Conservation (phyloP, 2,888 invertebrate genomes). For the Protonemura montana region DNA sequence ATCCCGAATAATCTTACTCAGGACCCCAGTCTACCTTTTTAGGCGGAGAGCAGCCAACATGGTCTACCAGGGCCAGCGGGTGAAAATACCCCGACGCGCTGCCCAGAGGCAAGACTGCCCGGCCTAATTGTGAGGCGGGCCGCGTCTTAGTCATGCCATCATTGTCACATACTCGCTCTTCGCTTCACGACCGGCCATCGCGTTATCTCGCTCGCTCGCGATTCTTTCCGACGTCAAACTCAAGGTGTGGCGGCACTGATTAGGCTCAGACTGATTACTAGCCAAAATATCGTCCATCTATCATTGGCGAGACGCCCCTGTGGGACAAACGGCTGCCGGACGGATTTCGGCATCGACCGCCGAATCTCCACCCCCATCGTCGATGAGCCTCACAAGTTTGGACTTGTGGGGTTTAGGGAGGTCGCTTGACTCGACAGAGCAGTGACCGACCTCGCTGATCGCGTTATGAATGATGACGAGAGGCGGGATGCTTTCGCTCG, state of each 20-base stretch:
- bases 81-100: conserved; percentile 31
- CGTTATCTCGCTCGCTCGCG: conserved; percentile 8
- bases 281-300: conserved; percentile 23
- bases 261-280: conserved; percentile 17
- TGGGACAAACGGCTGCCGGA: too few relatives aligned
- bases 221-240: conserved; percentile 16
- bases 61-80: conserved; percentile 33
- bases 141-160: conserved; percentile 36
- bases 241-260: conserved; percentile 40
- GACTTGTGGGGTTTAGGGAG: neutral
- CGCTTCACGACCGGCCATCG: neutral
- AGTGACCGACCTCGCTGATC: neutral
- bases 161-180: conserved; percentile 36
- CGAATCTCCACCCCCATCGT: neutral
- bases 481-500: neutral
- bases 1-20: conserved; percentile 61
- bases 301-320: neutral
- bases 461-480: neutral
- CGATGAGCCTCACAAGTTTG: neutral
- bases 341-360: neutral
- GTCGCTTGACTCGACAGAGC: neutral
- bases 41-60: conserved; percentile 61
- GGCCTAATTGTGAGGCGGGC: conserved; percentile 22
- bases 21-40: conserved; percentile 69
- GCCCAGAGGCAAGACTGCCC: conserved; percentile 17